A percentile compares a stretch with the other conserved stretches of the same genome.
Conservation (phyloP, 2,113 vertebrate species). For the Carassius gibelio region DNA sequence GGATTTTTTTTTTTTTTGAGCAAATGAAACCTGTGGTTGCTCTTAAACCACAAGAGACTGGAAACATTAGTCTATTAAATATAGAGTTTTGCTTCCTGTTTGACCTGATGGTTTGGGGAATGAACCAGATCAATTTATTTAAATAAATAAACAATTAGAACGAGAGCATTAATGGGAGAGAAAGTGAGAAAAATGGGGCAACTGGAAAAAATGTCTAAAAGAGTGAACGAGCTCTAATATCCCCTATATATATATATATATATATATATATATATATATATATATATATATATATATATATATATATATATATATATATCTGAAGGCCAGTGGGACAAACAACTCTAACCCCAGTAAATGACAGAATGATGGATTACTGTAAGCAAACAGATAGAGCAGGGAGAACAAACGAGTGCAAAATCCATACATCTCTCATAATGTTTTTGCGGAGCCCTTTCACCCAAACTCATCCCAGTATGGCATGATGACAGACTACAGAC, state of each 20-base stretch:
- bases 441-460: slow-evolving; percentile 50
- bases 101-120: background rate
- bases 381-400: slow-evolving; percentile 1
- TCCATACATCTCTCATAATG: slow-evolving; percentile 19
- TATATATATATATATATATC: background rate
- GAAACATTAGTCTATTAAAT: background rate
- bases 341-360: background rate
- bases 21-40: background rate
- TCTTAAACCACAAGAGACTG: background rate
- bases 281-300: background rate
- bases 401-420: background rate
- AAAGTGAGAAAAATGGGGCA: background rate
- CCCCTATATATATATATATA: background rate
- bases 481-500: slow-evolving; percentile 57
- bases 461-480: slow-evolving; percentile 39
- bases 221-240: background rate
- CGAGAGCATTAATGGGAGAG: background rate
- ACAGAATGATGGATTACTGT: slow-evolving; percentile 9
- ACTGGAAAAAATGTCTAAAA: background rate
- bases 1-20: background rate
- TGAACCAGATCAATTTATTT: background rate
- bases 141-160: background rate
- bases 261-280: background rate
- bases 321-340: background rate
- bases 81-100: background rate